Percentiles rank a stretch among this genome's conserved stretches.
Evolutionary conservation across 2,888 invertebrate genomes (phyloP).

Genomic region (Drosophila suboccidentalis): DNA sequence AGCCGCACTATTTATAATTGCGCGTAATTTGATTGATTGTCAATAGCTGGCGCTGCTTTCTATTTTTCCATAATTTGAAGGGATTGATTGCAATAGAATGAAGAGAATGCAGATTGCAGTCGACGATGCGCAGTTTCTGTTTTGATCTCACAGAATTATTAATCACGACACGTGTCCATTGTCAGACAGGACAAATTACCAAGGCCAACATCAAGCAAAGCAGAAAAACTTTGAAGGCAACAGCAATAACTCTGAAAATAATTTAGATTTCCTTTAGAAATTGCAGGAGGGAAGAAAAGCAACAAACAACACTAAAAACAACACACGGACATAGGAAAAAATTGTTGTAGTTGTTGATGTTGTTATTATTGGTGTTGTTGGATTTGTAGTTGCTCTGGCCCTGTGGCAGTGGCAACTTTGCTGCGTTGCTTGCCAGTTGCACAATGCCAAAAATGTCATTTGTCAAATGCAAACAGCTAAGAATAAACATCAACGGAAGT

Average conservation of each 20-base stretch:
- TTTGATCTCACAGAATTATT: slow-evolving; percentile 54
- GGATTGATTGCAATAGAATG: slow-evolving; percentile 22
- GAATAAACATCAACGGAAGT: slow-evolving; percentile 82
- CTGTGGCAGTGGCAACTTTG: slow-evolving; percentile 49
- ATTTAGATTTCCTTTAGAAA: slow-evolving; percentile 72
- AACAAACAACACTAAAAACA: slow-evolving; percentile 19
- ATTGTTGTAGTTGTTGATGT: slow-evolving; percentile 4
- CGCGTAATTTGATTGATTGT: slow-evolving; percentile 63
- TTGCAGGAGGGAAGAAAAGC: slow-evolving; percentile 37
- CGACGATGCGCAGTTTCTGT: neutral
- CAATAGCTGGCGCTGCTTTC: slow-evolving; percentile 7
- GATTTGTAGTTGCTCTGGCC: slow-evolving; percentile 26
- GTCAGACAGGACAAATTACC: slow-evolving; percentile 73
- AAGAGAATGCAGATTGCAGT: slow-evolving; percentile 12
- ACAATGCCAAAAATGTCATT: slow-evolving; percentile 81
- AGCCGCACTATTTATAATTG: slow-evolving; percentile 44
- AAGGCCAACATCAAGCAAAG: slow-evolving; percentile 52
- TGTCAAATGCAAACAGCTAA: slow-evolving; percentile 82
- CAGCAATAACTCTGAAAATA: slow-evolving; percentile 80
- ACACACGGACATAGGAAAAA: slow-evolving; percentile 19
- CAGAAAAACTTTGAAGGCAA: slow-evolving; percentile 57
- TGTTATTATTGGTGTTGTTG: slow-evolving; percentile 24
- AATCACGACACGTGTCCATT: slow-evolving; percentile 76
- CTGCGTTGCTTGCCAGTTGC: slow-evolving; percentile 62
- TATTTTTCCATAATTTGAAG: slow-evolving; percentile 5